phyloP scores from a whole-genome alignment of 2,888 invertebrate genomes.

The Eumerus sabulonum region DNA sequence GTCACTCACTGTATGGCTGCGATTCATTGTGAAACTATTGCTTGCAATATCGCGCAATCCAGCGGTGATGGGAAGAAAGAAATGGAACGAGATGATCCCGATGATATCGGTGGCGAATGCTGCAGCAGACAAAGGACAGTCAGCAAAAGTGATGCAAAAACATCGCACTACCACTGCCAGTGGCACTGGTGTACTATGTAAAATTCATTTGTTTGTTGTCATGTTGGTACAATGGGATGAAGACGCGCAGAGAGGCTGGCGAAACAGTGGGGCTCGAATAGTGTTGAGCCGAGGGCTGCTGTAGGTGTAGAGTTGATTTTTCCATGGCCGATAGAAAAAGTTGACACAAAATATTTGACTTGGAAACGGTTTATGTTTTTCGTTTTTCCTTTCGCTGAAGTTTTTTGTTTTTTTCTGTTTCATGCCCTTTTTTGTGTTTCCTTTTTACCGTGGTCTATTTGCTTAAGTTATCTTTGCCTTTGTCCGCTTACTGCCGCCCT shows the following conservation, averaged over 20 bases:
- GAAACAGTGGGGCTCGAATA: too few relatives aligned
- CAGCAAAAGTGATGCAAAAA: conserved; percentile 51
- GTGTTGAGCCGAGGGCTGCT: background rate
- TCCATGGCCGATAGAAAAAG: conserved; percentile 48
- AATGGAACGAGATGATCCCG: conserved; percentile 51
- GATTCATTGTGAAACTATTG: conserved; percentile 64
- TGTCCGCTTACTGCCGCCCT: conserved; percentile 48
- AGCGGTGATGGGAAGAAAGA: background rate
- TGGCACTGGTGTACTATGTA: conserved; percentile 45
- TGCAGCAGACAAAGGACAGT: conserved; percentile 56
- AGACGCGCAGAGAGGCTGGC: too few relatives aligned
- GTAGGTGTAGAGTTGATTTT: conserved; percentile 45
- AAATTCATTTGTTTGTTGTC: conserved; percentile 67
- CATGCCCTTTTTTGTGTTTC: too few relatives aligned
- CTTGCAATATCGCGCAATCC: conserved; percentile 30
- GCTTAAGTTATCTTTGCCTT: conserved; percentile 47
- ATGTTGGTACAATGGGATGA: conserved; percentile 44
- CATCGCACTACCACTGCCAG: conserved; percentile 50
- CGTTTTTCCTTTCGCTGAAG: background rate
- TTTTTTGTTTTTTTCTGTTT: conserved; percentile 15
- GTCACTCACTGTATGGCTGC: conserved; percentile 48
- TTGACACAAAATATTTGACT: conserved; percentile 67
- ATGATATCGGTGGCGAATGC: conserved; percentile 38
- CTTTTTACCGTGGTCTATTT: conserved; percentile 13
- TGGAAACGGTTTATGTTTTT: conserved; percentile 31